Percentiles rank a stretch among this genome's conserved stretches.
These are phyloP conservation scores for Rhineura floridana DNA, from an alignment of 2,113 vertebrate species.

Conservation along the genomic window DNA sequence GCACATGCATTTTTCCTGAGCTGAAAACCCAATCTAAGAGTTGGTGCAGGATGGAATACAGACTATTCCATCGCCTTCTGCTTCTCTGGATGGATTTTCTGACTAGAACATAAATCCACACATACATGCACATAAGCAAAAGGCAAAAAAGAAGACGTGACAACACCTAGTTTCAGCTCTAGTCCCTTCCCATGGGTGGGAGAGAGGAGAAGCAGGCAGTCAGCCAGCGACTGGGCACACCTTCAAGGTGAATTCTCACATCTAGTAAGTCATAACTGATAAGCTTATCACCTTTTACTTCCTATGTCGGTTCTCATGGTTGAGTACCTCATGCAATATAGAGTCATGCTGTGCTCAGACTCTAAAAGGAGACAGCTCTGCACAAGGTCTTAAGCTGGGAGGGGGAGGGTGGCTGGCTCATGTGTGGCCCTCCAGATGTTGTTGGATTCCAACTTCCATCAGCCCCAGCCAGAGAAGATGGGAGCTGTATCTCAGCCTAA, in stretches of 20 bases:
- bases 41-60: neutral
- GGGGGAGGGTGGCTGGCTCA: too few relatives aligned
- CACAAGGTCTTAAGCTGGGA: neutral
- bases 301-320: neutral
- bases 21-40: neutral
- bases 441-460: neutral
- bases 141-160: neutral
- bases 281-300: neutral
- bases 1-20: neutral
- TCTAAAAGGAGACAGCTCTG: neutral
- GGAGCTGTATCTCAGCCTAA: neutral
- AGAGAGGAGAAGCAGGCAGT: neutral
- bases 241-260: neutral
- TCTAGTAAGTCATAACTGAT: slow-evolving; percentile 1
- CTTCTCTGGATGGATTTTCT: neutral
- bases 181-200: neutral
- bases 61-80: neutral
- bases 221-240: neutral
- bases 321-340: neutral
- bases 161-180: neutral
- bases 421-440: neutral
- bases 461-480: too few relatives aligned
- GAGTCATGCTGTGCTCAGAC: neutral
- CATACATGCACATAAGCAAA: neutral
- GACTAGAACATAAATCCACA: neutral